Evolutionary conservation across 2,797 vertebrate species (phyloP).

Genomic region (Tragopan temminckii): DNA sequence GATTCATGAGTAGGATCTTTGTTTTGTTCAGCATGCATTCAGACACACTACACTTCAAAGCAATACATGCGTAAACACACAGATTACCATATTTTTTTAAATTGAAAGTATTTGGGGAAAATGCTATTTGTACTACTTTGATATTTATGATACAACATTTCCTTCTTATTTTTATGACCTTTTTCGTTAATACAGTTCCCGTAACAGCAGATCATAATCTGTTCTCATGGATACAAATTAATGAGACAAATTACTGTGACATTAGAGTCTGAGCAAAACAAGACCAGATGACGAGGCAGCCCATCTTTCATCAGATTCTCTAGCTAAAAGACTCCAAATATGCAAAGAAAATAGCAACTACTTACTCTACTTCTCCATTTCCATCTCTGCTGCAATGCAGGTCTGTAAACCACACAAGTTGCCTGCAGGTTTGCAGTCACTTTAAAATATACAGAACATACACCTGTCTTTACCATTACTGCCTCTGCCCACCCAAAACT

Average conservation of each 20-base stretch:
- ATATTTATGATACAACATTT: neutral
- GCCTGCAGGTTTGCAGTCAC: neutral
- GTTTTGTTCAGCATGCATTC: neutral
- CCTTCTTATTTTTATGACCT: neutral
- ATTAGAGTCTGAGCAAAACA: neutral
- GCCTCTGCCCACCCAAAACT: neutral
- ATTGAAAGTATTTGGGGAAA: neutral
- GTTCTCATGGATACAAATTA: conserved; percentile 48
- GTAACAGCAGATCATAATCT: neutral
- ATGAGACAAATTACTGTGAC: conserved; percentile 18
- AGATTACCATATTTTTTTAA: neutral
- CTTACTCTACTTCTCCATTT: neutral
- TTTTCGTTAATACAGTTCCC: neutral
- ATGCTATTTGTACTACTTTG: neutral
- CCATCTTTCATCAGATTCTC: neutral
- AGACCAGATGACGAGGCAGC: neutral
- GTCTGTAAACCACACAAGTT: no score
- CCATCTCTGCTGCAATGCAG: neutral
- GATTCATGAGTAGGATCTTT: neutral
- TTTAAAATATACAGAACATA: accelerated
- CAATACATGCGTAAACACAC: accelerated
- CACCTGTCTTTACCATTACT: neutral
- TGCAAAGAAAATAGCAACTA: neutral
- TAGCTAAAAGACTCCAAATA: accelerated
- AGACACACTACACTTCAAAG: neutral